Base-by-base conservation (phyloP, 2,113 vertebrate species). In the Antennarius striatus region DNA sequence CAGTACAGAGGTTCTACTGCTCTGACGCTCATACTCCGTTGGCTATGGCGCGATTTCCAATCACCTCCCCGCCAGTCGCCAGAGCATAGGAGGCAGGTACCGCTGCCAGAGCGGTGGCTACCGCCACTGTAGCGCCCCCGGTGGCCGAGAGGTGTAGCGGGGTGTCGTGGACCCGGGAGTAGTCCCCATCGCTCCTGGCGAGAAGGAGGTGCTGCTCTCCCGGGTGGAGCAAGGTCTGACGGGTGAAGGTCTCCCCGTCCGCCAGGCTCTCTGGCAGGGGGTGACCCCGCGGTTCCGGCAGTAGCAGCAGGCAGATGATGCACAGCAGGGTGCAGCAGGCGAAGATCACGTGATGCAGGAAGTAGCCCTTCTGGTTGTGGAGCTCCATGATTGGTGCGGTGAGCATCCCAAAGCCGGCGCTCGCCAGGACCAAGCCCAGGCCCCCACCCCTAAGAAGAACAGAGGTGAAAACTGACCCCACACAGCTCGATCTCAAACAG, bases 361-460 rank as follows among this genome's bases (percentile, higher is more conserved):
- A 99, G 92, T 98, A 99, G 70, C 98, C 98, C 86, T 98, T 98
- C 93, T 98, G 96, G 93, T 99, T 99, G 92, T 99, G 98, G 11
- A 99, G 96, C 84, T 99, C 98, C 91, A 99, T 98, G 88, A 99
- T 97, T 48, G 97, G 96, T 0, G 96, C 96, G 0, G 97, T 98
- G 75, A 98, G 91, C 94, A 96, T 98, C 29, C 98, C 98, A 0
- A 99, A 98, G 45, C 96, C 98, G 0, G 98, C 98, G 0, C 97
- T 98, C 22, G 98, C 98, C 87, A 98, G 92, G 51, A 97, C 96
- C 74, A 99, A 91, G 10, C 98, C 98, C 68, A 99, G 92, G 0
- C 97, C 96, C 0, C 98, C 96, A 1, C 96, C 96, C 92, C 98
- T 99, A 83, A 51, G 29, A 79, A 8, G 30, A 30, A 62, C 3